phyloP scores from a whole-genome alignment of 2,113 vertebrate species.

The Pardalotus punctatus region DNA sequence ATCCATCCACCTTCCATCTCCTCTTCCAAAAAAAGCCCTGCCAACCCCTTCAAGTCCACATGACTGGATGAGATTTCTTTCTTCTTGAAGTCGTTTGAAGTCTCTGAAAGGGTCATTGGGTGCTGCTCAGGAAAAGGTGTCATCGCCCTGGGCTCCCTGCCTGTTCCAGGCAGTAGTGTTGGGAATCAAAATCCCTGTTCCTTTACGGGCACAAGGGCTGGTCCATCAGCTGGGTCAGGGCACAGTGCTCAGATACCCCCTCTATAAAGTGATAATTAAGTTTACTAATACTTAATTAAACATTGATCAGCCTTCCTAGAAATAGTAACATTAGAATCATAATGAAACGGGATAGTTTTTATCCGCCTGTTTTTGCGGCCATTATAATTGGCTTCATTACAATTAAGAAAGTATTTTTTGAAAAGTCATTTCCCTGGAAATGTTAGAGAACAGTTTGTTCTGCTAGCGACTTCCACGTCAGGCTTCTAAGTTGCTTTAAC shows the following conservation, averaged over 20 bases:
- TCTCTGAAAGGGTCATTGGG: background rate
- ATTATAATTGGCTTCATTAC: slow-evolving; percentile 59
- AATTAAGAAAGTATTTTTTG: slow-evolving; percentile 62
- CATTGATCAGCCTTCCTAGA: slow-evolving; percentile 54
- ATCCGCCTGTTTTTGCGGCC: slow-evolving; percentile 50
- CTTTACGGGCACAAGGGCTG: background rate
- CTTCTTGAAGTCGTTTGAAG: background rate
- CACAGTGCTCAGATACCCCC: background rate
- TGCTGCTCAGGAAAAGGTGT: background rate
- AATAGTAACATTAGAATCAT: slow-evolving; percentile 48
- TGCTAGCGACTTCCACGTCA: slow-evolving; percentile 24
- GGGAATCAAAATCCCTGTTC: background rate
- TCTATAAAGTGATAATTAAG: slow-evolving; percentile 30
- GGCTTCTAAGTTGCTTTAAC: slow-evolving; percentile 36
- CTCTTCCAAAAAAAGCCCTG: background rate
- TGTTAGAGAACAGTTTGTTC: slow-evolving; percentile 63
- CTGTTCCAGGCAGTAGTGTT: background rate
- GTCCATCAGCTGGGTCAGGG: background rate
- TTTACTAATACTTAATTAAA: slow-evolving; percentile 62
- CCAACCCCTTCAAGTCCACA: background rate
- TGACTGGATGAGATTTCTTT: background rate
- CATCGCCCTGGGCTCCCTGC: background rate
- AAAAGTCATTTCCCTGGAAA: slow-evolving; percentile 63
- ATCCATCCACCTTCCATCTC: background rate
- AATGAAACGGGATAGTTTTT: slow-evolving; percentile 34